These are phyloP conservation scores for Argentina silus DNA, from an alignment of 2,797 vertebrate species.

Conservation along the genomic window DNA sequence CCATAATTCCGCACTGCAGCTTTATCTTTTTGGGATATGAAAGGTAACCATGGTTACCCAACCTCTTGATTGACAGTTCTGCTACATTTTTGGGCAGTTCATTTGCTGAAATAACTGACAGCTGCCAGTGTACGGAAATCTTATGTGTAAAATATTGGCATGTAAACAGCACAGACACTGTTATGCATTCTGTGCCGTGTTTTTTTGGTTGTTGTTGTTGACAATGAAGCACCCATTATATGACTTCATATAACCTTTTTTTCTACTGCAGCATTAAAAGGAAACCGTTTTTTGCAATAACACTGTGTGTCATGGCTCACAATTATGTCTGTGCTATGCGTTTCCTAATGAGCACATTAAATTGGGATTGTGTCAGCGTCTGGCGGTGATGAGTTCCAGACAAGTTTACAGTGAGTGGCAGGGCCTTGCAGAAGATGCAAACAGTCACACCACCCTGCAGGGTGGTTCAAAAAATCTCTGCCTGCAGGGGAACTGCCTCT, in stretches of 20 bases:
- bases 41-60: constrained; percentile 98
- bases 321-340: constrained; percentile 69
- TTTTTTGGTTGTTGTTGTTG: constrained; percentile 91
- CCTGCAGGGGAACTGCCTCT: neutral
- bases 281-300: constrained; percentile 93
- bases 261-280: constrained; percentile 99
- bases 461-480: neutral
- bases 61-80: constrained; percentile 92
- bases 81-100: constrained; percentile 95
- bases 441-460: constrained; percentile 48
- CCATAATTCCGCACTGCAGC: constrained; percentile 95
- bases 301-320: constrained; percentile 82
- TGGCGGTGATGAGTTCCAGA: constrained; percentile 84
- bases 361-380: constrained; percentile 76
- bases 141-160: constrained; percentile 99
- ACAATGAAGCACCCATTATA: constrained; percentile 98
- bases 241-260: constrained; percentile 99
- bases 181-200: constrained; percentile 93
- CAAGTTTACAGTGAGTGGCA: constrained; percentile 86
- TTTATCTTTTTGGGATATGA: constrained; percentile 94
- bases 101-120: constrained; percentile 99
- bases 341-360: constrained; percentile 78
- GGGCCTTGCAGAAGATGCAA: constrained; percentile 67
- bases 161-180: constrained; percentile 98
- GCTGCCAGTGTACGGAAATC: constrained; percentile 90